These are phyloP conservation scores for Anagrus nilaparvatae DNA, from an alignment of 1,140 invertebrate genomes.

Conservation along the genomic window DNA sequence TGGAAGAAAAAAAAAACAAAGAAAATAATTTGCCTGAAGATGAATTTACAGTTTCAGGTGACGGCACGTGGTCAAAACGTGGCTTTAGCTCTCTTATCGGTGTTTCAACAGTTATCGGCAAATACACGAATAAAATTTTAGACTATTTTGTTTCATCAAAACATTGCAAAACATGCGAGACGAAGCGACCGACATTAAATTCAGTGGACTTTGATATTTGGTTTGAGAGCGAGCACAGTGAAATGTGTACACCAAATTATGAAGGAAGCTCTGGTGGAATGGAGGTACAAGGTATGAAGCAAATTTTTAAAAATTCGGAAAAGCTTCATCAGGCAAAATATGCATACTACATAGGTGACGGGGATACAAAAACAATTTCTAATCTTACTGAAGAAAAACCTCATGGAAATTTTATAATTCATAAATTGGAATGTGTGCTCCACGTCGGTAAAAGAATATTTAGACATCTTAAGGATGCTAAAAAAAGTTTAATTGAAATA, in stretches of 20 bases:
- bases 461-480: too few species aligned
- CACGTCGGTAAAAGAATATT: too few species aligned
- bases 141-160: constrained; percentile 18
- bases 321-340: too few species aligned
- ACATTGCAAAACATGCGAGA: constrained; percentile 17
- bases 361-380: too few species aligned
- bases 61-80: constrained; percentile 21
- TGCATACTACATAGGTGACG: too few species aligned
- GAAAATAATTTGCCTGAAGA: too few species aligned
- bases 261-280: constrained; percentile 17
- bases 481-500: too few species aligned
- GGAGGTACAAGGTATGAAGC: constrained; percentile 15
- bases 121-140: constrained; percentile 20
- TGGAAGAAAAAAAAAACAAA: too few species aligned
- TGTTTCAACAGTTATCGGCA: constrained; percentile 17
- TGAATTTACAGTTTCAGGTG: constrained; percentile 19
- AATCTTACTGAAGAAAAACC: too few species aligned
- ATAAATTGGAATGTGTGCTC: too few species aligned
- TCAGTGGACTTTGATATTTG: constrained; percentile 12
- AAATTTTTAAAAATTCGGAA: constrained; percentile 19
- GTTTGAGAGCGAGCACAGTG: constrained; percentile 14
- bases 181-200: constrained; percentile 12
- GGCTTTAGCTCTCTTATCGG: constrained; percentile 22
- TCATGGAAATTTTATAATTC: too few species aligned
- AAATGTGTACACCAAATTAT: constrained; percentile 15